These are phyloP conservation scores for Amphipyra tragopoginis DNA, from an alignment of 2,888 invertebrate species.

Conservation along the genomic window DNA sequence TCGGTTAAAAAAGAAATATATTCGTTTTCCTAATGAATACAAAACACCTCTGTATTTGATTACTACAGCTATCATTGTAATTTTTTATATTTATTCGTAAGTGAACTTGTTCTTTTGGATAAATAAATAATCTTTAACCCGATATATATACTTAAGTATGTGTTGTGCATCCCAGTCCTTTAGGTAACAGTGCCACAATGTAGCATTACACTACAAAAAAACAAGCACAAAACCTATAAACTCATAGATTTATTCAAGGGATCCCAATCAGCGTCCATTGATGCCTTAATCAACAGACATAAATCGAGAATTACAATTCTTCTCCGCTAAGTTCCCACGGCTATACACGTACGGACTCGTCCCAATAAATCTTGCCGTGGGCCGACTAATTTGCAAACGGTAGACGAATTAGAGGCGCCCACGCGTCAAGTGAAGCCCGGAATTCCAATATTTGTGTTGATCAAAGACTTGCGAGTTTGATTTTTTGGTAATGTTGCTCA, in stretches of 20 bases:
- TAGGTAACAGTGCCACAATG: no score
- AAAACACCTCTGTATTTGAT: no score
- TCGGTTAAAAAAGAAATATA: no score
- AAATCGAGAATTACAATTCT: conserved; percentile 28
- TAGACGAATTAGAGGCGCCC: conserved; percentile 53
- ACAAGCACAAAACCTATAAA: no score
- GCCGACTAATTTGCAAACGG: conserved; percentile 62
- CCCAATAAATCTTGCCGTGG: conserved; percentile 58
- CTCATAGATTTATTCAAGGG: conserved; percentile 6
- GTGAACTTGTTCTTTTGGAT: no score
- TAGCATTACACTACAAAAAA: no score
- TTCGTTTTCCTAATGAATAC: no score
- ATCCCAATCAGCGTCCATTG: conserved; percentile 14
- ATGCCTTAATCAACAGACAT: conserved; percentile 31
- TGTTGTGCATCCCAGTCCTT: no score
- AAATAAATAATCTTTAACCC: no score
- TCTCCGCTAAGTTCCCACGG: conserved; percentile 26
- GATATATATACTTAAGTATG: no score
- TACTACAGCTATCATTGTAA: no score
- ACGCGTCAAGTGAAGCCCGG: conserved; percentile 22
- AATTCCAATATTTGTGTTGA: conserved; percentile 43
- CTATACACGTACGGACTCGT: neutral
- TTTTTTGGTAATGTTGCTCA: neutral
- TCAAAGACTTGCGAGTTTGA: conserved; percentile 25
- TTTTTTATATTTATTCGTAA: no score